These are phyloP conservation scores for Kryptolebias ocellatus DNA, from an alignment of 2,797 vertebrate species.

Conservation along the genomic window DNA sequence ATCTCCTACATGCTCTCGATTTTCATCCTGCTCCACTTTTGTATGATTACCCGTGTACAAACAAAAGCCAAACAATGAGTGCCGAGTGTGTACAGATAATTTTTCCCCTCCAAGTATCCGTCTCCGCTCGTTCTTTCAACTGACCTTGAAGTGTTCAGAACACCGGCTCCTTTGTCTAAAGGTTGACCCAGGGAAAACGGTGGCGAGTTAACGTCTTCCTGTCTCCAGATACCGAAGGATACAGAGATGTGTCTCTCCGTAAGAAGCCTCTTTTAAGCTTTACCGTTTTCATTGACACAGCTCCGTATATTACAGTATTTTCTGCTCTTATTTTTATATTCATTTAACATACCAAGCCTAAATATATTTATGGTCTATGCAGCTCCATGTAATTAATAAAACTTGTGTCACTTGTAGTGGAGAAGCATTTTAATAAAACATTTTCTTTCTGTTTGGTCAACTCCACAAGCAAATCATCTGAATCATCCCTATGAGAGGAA, in stretches of 20 bases:
- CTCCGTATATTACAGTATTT: background rate
- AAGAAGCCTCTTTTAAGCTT: background rate
- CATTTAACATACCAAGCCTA: background rate
- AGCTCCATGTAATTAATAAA: too few species aligned
- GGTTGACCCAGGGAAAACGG: background rate
- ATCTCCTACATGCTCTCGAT: background rate
- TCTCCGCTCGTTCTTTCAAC: background rate
- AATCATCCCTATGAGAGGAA: too few species aligned
- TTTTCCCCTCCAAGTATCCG: background rate
- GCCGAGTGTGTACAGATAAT: background rate
- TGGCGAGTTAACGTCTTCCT: background rate
- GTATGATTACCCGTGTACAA: background rate
- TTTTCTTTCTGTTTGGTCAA: too few species aligned
- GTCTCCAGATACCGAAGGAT: background rate
- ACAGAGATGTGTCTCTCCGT: background rate
- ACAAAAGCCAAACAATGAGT: background rate
- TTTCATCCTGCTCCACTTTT: background rate
- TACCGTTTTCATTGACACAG: background rate
- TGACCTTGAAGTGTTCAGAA: background rate
- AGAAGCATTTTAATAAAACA: too few species aligned
- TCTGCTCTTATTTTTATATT: background rate
- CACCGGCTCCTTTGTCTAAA: background rate
- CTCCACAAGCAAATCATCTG: too few species aligned
- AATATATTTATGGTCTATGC: too few species aligned
- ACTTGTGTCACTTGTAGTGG: too few species aligned